Conservation (phyloP, 2,113 vertebrate species). For the Dipodomys spectabilis region DNA sequence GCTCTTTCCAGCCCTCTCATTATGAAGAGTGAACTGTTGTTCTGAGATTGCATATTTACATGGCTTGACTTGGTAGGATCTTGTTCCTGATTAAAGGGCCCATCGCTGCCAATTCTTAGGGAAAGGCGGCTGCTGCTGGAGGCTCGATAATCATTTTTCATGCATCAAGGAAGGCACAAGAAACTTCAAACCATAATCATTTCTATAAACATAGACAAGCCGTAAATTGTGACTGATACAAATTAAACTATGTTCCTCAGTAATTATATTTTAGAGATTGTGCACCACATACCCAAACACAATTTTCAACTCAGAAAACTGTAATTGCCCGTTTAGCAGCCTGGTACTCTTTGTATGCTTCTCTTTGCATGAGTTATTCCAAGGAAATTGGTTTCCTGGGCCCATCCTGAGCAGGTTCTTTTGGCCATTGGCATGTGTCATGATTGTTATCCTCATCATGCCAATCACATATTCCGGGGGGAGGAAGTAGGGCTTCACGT, state of each 20-base stretch:
- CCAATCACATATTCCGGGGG: not conserved
- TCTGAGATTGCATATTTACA: constrained; percentile 70
- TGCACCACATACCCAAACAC: constrained; percentile 76
- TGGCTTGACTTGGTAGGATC: constrained; percentile 47
- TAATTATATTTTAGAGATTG: constrained; percentile 81
- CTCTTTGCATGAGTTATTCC: constrained; percentile 45
- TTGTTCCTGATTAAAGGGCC: constrained; percentile 75
- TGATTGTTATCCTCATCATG: not conserved
- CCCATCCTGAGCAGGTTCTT: constrained; percentile 13
- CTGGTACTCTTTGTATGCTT: constrained; percentile 57
- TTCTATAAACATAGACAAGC: constrained; percentile 79
- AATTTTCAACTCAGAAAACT: constrained; percentile 76
- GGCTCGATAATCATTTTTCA: constrained; percentile 77
- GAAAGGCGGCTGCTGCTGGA: constrained; percentile 51
- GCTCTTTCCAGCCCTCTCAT: constrained; percentile 33
- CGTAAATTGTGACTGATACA: constrained; percentile 79
- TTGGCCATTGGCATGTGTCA: not conserved
- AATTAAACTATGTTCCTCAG: constrained; percentile 78
- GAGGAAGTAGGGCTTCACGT: not conserved
- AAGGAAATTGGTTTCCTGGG: constrained; percentile 59
- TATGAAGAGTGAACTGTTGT: constrained; percentile 62
- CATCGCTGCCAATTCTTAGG: constrained; percentile 67
- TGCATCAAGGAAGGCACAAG: constrained; percentile 77
- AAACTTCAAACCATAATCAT: constrained; percentile 74
- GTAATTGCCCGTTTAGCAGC: constrained; percentile 73